Conservation (phyloP, 2,888 invertebrate species). For the Athalia cordata region DNA sequence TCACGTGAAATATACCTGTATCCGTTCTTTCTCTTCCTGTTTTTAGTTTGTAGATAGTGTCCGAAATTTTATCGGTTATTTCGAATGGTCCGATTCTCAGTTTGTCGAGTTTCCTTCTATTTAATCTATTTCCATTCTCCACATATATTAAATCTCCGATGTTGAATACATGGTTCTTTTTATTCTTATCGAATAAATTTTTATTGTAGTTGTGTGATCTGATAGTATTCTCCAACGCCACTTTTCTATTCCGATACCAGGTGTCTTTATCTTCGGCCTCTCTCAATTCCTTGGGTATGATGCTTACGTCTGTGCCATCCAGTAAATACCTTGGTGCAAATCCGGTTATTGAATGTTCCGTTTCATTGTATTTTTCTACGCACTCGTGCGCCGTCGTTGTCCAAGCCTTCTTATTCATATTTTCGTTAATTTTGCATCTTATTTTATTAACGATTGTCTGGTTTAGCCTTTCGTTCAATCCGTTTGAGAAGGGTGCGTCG, state of each 20-base stretch:
- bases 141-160: slow-evolving; percentile 55
- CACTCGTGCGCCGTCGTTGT: slow-evolving; percentile 61
- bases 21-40: not conserved
- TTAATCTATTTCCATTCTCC: slow-evolving; percentile 54
- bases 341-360: slow-evolving; percentile 59
- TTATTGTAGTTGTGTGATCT: slow-evolving; percentile 35
- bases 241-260: slow-evolving; percentile 42
- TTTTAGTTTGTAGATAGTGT: slow-evolving; percentile 47
- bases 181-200: slow-evolving; percentile 7
- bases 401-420: slow-evolving; percentile 56
- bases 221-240: slow-evolving; percentile 3
- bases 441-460: slow-evolving; percentile 57
- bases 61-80: slow-evolving; percentile 49
- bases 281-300: slow-evolving; percentile 55
- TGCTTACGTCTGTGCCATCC: slow-evolving; percentile 54
- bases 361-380: slow-evolving; percentile 60
- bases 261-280: slow-evolving; percentile 38
- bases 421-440: slow-evolving; percentile 59
- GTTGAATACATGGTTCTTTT: slow-evolving; percentile 51
- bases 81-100: slow-evolving; percentile 51
- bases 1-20: not conserved
- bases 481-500: slow-evolving; percentile 57
- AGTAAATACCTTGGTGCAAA: slow-evolving; percentile 60
- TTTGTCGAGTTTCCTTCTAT: slow-evolving; percentile 53
- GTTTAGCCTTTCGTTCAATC: slow-evolving; percentile 57